phyloP scores from a whole-genome alignment of 1,140 invertebrate species.

The Drosophila ogumai region DNA sequence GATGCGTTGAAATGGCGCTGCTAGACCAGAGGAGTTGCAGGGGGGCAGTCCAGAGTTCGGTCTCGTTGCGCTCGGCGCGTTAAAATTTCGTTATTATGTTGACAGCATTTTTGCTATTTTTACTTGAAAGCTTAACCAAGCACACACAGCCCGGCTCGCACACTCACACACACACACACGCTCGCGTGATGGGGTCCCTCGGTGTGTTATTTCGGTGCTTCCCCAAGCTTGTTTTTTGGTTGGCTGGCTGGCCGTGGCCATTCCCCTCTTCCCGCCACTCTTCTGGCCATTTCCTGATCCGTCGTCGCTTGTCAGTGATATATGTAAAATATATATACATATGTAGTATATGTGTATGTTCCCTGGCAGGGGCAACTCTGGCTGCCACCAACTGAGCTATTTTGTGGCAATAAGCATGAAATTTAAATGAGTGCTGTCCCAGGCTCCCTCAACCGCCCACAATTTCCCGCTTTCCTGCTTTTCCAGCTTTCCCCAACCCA shows the following conservation, averaged over 20 bases:
- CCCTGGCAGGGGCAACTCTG: slow-evolving; percentile 29
- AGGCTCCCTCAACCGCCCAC: slow-evolving; percentile 14
- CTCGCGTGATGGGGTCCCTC: slow-evolving; percentile 52
- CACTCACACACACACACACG: not conserved
- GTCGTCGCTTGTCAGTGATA: slow-evolving; percentile 77
- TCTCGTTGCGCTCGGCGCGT: slow-evolving; percentile 69
- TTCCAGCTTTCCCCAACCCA: not conserved
- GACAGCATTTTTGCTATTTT: slow-evolving; percentile 83
- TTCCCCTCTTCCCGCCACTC: not conserved
- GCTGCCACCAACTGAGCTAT: slow-evolving; percentile 74
- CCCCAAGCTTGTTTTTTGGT: slow-evolving; percentile 82
- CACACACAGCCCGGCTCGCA: slow-evolving; percentile 29
- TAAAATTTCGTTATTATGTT: slow-evolving; percentile 84
- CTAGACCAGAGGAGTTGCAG: slow-evolving; percentile 23
- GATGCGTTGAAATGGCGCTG: slow-evolving; percentile 52
- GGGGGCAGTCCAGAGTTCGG: slow-evolving; percentile 15
- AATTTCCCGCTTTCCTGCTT: slow-evolving; percentile 11
- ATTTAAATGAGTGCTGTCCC: slow-evolving; percentile 76
- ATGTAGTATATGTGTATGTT: slow-evolving; percentile 16
- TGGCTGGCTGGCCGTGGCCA: slow-evolving; percentile 64
- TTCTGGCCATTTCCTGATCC: slow-evolving; percentile 54
- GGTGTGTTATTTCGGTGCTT: slow-evolving; percentile 81
- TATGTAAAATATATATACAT: slow-evolving; percentile 58
- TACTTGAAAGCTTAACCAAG: slow-evolving; percentile 82
- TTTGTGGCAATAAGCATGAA: slow-evolving; percentile 83